phyloP scores from a whole-genome alignment of 2,888 invertebrate species.

The Patella caerulea region DNA sequence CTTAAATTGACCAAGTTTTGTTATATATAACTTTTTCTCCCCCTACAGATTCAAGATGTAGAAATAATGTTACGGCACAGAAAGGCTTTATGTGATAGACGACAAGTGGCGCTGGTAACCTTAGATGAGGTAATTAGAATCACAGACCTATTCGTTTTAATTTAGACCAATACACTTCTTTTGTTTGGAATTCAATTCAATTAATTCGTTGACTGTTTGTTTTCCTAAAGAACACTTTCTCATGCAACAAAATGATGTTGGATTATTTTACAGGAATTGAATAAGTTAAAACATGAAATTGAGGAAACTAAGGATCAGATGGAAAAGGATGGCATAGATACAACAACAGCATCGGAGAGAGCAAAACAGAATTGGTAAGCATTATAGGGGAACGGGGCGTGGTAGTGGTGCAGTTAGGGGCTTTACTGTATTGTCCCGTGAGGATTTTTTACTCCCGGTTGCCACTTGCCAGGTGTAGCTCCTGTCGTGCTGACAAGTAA shows the following conservation, averaged over 20 bases:
- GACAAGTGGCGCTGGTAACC: slow-evolving; percentile 43
- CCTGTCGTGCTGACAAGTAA: too few species aligned
- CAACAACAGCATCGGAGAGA: slow-evolving; percentile 23
- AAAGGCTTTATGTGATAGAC: slow-evolving; percentile 47
- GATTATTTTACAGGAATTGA: slow-evolving; percentile 28
- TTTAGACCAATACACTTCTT: too few species aligned
- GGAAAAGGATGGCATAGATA: slow-evolving; percentile 24
- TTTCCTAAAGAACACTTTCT: too few species aligned
- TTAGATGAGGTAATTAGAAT: slow-evolving; percentile 49
- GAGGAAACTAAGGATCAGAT: slow-evolving; percentile 34
- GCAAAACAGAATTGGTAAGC: slow-evolving; percentile 36
- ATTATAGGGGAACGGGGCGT: too few species aligned
- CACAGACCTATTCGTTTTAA: not conserved
- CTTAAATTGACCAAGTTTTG: slow-evolving; percentile 33
- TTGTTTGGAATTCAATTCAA: too few species aligned
- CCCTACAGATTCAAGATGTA: slow-evolving; percentile 48
- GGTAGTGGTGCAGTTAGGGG: too few species aligned
- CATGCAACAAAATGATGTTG: too few species aligned
- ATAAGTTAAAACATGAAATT: slow-evolving; percentile 40
- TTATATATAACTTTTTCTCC: not conserved
- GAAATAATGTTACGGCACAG: slow-evolving; percentile 51
- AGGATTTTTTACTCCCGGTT: too few species aligned
- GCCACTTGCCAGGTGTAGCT: too few species aligned
- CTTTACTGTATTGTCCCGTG: too few species aligned
- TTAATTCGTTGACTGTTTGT: too few species aligned